Base-by-base conservation (phyloP, 2,797 vertebrate species). In the Linurgus olivaceus region DNA sequence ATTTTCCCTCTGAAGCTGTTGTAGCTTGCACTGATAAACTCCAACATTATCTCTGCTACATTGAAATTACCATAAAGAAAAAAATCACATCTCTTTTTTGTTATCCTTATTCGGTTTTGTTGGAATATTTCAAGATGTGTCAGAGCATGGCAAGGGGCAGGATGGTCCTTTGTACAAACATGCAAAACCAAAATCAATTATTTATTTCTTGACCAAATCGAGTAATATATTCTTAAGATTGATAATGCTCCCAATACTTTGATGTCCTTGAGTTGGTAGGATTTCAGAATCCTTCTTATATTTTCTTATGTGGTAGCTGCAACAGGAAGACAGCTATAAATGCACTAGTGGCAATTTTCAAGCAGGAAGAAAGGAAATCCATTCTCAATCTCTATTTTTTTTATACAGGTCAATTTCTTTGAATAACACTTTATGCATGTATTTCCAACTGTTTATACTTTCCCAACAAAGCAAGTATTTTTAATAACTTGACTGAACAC, bases 361-460 rank as follows among this genome's bases (percentile, higher is more conserved):
- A 70, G 6, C 1, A 8, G 31, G 31, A 76, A 50, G 58, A 76
- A 85, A 12, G 17, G 26, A 75, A 57, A 4, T 38, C 5, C 2
- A 11, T 54, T 82, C 51, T 33, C 21, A 65, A 52, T 25, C 20
- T 78, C 35, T 17, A 0, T 37, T 58, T 87, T 68, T 11, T 19
- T 75, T 62, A 8, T 25, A 70, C 3, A 7, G 8, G 9, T 40
- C 9, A 44, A 29, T 73, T 85, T 91, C 15, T 70, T 76, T 42
- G 13, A 76, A 29, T 17, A 52, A 21, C 0, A 21, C 1, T 2
- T 65, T 42, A 38, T 17, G 7, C 6, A 44, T 35, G 1, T 48
- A n/a, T 82, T 76, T 67, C 11, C 48, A 65, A 28, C 7, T 67
- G 6, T 70, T 70, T 50, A 17, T 42, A 25, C 5, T 66, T 90